Base-by-base conservation (phyloP, 2,797 vertebrate genomes). In the Syngnathus rostellatus region DNA sequence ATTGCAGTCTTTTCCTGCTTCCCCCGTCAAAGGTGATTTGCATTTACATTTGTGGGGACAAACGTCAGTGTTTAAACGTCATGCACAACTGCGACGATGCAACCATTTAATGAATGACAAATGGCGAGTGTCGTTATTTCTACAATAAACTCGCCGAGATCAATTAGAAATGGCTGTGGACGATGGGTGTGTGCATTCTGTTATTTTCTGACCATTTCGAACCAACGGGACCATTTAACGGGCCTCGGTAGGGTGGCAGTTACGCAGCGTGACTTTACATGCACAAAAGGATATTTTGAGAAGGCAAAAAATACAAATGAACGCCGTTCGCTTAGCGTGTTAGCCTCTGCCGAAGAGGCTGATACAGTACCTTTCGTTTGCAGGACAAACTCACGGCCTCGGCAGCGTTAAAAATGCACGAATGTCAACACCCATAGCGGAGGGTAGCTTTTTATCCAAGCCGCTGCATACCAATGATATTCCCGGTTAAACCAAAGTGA, bases 331-430 rank as follows among this genome's bases (percentile, higher is more conserved):
- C 55, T 48, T 67, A 21, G 39, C 21, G 16, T 41, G 64, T 66
- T 65, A 25, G 59, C 39, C 51, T 55, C 51, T 19, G 31, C 16
- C 17, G 2, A 6, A 6, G 14, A 17, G 25, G 25, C 21, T 54
- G 50, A 59, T 58, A 61, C 74, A 80, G 86, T 75, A 86, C 86
- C 85, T 25, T 84, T 62, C 43, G 74, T 76, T 77, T 79, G 78
- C 77, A 67, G 74, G 64, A 16, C 65, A 67, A 71, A 79, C 71
- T 76, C 76, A 75, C 71, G 80, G 87, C 80, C 80, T 83, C 40
- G 14, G 53, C 39, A 39, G 46, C 25, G 60, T 40, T 53, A 61
- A 62, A 50, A 63, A 59, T 51, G 39, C 66, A 54, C 12, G 57
- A 1, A 68, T 69, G 70, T 71, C 51, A 62, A 66, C 66, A 67